These are phyloP conservation scores for Fulmarus glacialis DNA, from an alignment of 2,113 vertebrate species.

Conservation along the genomic window DNA sequence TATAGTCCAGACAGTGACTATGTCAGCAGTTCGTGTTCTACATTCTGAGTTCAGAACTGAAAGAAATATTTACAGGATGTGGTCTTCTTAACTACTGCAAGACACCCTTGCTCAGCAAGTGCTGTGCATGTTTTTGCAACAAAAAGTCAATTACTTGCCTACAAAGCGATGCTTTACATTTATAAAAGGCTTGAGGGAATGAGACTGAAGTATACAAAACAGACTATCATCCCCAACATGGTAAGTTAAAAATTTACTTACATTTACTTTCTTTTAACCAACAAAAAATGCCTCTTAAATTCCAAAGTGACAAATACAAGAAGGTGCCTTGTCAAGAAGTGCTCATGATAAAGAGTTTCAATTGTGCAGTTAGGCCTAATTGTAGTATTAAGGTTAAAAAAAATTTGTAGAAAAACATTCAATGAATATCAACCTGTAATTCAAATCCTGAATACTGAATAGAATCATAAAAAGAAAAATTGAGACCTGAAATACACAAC, in stretches of 20 bases:
- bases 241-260: not conserved
- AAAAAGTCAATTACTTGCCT: not conserved
- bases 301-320: not conserved
- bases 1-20: not conserved
- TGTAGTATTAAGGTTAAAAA: not conserved
- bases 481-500: not conserved
- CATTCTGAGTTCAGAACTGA: not conserved
- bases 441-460: not conserved
- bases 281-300: not conserved
- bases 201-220: not conserved
- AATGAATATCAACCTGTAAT: not conserved
- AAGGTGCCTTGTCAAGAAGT: not conserved
- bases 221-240: rapidly evolving
- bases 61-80: constrained; percentile 54
- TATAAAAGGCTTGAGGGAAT: not conserved
- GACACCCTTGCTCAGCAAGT: not conserved
- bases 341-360: not conserved
- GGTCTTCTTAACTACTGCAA: not conserved
- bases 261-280: not conserved
- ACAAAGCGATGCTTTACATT: not conserved
- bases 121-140: not conserved
- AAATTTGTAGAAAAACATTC: not conserved
- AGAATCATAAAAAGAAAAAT: not conserved
- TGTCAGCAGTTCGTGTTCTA: not conserved
- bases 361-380: not conserved